A percentile compares a stretch with the other conserved stretches of the same genome.
These are phyloP conservation scores for Excalfactoria chinensis DNA, from an alignment of 2,113 vertebrate genomes.

Conservation along the genomic window DNA sequence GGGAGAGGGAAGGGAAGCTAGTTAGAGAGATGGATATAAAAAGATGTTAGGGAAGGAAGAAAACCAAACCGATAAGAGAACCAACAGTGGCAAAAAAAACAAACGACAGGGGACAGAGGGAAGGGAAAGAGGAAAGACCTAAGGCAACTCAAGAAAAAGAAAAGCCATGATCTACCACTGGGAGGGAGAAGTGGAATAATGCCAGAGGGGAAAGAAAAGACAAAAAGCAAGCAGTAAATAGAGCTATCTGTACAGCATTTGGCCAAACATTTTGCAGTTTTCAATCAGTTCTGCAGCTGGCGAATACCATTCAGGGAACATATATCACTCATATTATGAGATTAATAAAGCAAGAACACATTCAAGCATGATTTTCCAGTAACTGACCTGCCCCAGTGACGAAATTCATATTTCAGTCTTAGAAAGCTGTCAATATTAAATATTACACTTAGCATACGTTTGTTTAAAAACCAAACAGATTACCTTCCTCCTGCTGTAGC, in stretches of 20 bases:
- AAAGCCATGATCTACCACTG: constrained; percentile 67
- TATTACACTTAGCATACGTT: neutral
- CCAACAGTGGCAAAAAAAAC: neutral
- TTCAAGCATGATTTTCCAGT: neutral
- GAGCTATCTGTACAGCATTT: constrained; percentile 70
- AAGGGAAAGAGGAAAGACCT: constrained; percentile 41
- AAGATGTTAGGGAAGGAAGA: constrained; percentile 52
- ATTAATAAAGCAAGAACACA: constrained; percentile 18
- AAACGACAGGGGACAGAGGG: neutral
- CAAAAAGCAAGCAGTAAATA: constrained; percentile 76
- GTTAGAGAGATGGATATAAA: constrained; percentile 70
- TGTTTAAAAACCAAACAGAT: neutral
- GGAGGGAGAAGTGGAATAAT: constrained; percentile 72
- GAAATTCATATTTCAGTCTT: constrained; percentile 40
- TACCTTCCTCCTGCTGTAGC: neutral
- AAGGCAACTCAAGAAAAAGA: constrained; percentile 56
- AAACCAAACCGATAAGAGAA: constrained; percentile 23
- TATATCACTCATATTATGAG: neutral
- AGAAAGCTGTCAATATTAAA: constrained; percentile 46
- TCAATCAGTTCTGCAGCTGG: constrained; percentile 40
- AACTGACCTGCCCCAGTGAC: constrained; percentile 30
- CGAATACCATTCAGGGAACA: constrained; percentile 6
- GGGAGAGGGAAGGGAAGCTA: constrained; percentile 64
- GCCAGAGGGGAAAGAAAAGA: constrained; percentile 74
- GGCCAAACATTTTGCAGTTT: constrained; percentile 72